Evolutionary conservation across 2,888 invertebrate genomes (phyloP).

Genomic region (Platerodrilus igneus): DNA sequence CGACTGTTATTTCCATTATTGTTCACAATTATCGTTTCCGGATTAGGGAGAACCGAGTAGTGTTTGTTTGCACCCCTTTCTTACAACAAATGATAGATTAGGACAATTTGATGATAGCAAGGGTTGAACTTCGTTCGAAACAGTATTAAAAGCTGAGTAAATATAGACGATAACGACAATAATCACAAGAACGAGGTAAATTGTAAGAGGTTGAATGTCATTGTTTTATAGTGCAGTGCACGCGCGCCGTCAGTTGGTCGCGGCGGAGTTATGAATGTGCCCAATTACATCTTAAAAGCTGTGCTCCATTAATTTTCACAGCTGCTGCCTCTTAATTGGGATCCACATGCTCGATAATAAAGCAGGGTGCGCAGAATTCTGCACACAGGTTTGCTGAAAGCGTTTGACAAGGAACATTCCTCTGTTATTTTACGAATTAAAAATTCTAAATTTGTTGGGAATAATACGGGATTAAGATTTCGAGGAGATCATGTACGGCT

Average conservation of each 20-base stretch:
- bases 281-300: constrained; percentile 62
- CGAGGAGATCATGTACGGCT: too few relatives aligned
- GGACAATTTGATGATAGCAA: constrained; percentile 27
- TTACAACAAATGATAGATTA: constrained; percentile 44
- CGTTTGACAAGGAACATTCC: constrained; percentile 21
- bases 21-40: constrained; percentile 48
- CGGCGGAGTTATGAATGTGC: constrained; percentile 56
- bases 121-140: constrained; percentile 31
- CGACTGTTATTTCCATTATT: constrained; percentile 44
- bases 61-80: constrained; percentile 38
- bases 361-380: constrained; percentile 37
- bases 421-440: too few relatives aligned
- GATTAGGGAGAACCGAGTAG: constrained; percentile 38
- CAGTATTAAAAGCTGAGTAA: constrained; percentile 22
- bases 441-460: too few relatives aligned
- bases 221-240: constrained; percentile 26
- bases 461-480: too few relatives aligned
- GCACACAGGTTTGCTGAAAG: constrained; percentile 20
- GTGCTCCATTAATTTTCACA: constrained; percentile 61
- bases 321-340: constrained; percentile 61
- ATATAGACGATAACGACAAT: constrained; percentile 9
- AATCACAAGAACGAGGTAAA: constrained; percentile 17
- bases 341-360: constrained; percentile 56
- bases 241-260: constrained; percentile 32
- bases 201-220: constrained; percentile 23